Base-by-base conservation (phyloP, 2,797 vertebrate genomes). In the Coregonus suidteri region DNA sequence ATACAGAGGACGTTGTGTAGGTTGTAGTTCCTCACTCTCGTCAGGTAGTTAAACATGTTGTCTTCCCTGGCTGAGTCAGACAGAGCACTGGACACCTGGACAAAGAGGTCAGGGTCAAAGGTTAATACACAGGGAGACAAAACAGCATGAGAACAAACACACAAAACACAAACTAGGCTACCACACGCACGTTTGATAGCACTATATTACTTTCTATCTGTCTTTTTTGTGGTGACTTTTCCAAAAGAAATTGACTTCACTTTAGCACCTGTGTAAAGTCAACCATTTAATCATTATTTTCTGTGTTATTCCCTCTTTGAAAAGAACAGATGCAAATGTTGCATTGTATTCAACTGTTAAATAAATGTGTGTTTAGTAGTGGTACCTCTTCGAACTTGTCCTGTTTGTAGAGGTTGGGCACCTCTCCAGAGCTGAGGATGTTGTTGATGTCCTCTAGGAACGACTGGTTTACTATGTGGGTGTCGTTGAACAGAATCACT, bases 381-480 rank as follows among this genome's bases (percentile, higher is more conserved):
- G 77, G 16, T 34, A 59, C 96, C 95, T 98, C 95, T 53, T 94
- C 95, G 81, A 97, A 95, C 78, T 98, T 25, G 25, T 25, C 25
- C 0, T 90, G 31, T 84, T 96, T 97, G 87, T 96, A 97, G 75
- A 97, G 95, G 82, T 95, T 97, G 6, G 96, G 96, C 75, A 97
- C 96, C 84, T 97, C 96, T 72, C 96, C 97, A 0, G 95, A 96
- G 85, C 96, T 97, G 77, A 98, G 92, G 78, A 97, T 93, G 85
- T 97, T 97, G 88, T 96, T 97, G 80, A 97, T 95, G 84, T 97
- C 96, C 78, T 96, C 96, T 11, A 97, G 87, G 86, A 97, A 97
- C 25, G 95, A 94, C 18, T 96, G 93, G 0, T 96, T 95, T 0
- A 93, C 91, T 0, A 97, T 94, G 85, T 98, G 96, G 4, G 94